Base-by-base conservation (phyloP, 2,113 vertebrate genomes). In the Trematocara zebra region DNA sequence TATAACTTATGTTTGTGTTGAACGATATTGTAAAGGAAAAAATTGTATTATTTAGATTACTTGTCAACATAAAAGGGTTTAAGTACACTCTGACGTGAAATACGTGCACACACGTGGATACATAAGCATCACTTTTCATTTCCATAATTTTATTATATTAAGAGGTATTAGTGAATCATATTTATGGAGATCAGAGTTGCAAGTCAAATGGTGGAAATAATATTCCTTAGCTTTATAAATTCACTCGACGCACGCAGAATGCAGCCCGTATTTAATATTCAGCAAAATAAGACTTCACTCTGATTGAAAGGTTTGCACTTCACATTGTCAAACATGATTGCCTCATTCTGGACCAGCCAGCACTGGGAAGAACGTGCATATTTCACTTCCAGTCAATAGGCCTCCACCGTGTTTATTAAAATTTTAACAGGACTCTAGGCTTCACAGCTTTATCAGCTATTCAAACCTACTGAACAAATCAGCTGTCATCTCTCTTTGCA, bases 371-470 rank as follows among this genome's bases (percentile, higher is more conserved):
- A 94, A 92, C 53, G 94, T 89, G 95, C 96, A 95, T 96, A 96
- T 95, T 97, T 97, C 96, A 96, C 95, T 96, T 95, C 92, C 91
- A 96, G 95, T 96, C 96, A 94, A 96, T 96, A 95, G 95, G 95
- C 95, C 95, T 95, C 92, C 89, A 89, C 96, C 94, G 93, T 97
- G 94, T 96, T 96, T 97, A 97, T 97, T 97, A 97, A 94, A 95
- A 96, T 97, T 97, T 96, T 95, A 95, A 97, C 96, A 96, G 91
- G 95, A 87, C 85, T 94, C 93, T 91, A 86, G 92, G 94, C 94
- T 93, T 93, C 95, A 94, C 85, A 90, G 96, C 95, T 96, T 97
- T 96, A 95, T 97, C 96, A 96, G 94, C 95, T 94, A 95, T 96
- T 97, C 96, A 95, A 95, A 97, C 94, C 95, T 96, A 94, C 90